These are phyloP conservation scores for Melieria crassipennis DNA, from an alignment of 2,888 invertebrate genomes.

Conservation along the genomic window DNA sequence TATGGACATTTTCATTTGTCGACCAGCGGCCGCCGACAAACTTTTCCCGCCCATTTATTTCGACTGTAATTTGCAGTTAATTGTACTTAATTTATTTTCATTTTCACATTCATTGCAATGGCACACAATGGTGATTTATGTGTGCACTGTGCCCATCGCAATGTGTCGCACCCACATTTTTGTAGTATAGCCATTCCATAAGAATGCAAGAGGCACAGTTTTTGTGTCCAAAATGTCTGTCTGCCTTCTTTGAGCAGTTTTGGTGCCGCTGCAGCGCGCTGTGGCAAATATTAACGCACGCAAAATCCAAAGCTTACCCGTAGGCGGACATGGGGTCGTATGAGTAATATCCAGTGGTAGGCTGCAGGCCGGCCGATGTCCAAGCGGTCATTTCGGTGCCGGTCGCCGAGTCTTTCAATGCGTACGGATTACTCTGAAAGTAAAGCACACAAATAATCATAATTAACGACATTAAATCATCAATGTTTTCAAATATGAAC, in stretches of 20 bases:
- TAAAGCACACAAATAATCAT: slow-evolving; percentile 19
- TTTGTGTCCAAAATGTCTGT: no score
- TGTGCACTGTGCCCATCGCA: not conserved
- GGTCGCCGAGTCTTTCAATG: slow-evolving; percentile 83
- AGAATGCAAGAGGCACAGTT: no score
- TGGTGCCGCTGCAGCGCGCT: no score
- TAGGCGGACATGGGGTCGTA: slow-evolving; percentile 93
- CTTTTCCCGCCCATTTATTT: slow-evolving; percentile 37
- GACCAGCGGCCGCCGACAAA: slow-evolving; percentile 2
- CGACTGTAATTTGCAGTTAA: slow-evolving; percentile 34
- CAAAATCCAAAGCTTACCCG: slow-evolving; percentile 75
- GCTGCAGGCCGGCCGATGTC: slow-evolving; percentile 90
- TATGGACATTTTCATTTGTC: slow-evolving; percentile 41
- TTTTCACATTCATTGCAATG: slow-evolving; percentile 35
- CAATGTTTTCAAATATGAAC: no score
- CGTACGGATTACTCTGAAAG: slow-evolving; percentile 90
- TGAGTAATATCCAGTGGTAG: slow-evolving; percentile 91
- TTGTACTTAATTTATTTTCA: slow-evolving; percentile 38
- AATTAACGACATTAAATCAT: no score
- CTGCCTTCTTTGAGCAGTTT: no score
- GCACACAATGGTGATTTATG: slow-evolving; percentile 20
- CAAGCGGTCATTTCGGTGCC: slow-evolving; percentile 91
- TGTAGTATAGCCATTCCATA: no score
- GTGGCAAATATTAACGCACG: no score
- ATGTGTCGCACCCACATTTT: no score